Evolutionary conservation across 2,888 invertebrate species (phyloP).

Genomic region (Dryadula phaetusa): DNA sequence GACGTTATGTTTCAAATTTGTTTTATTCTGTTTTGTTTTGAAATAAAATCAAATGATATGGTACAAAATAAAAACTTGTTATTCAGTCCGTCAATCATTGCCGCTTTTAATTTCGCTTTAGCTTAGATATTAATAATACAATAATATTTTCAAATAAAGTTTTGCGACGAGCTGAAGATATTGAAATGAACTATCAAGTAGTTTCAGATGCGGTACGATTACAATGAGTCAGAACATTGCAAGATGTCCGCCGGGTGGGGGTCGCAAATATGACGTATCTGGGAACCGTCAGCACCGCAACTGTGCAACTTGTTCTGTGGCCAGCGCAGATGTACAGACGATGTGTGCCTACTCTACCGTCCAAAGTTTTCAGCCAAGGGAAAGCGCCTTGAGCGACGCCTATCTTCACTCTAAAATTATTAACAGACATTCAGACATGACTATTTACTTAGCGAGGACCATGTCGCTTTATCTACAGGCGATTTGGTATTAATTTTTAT

Average conservation of each 20-base stretch:
- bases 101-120: no score
- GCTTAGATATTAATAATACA: no score
- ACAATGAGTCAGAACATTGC: slow-evolving; percentile 29
- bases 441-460: slow-evolving; percentile 75
- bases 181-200: slow-evolving; percentile 14
- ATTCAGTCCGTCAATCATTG: no score
- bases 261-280: slow-evolving; percentile 79
- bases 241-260: slow-evolving; percentile 64
- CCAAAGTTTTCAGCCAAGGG: slow-evolving; percentile 67
- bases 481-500: background rate
- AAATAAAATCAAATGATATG: no score
- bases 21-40: no score
- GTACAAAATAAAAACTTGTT: no score
- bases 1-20: no score
- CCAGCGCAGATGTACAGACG: slow-evolving; percentile 57
- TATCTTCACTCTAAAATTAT: slow-evolving; percentile 67
- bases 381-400: slow-evolving; percentile 72
- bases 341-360: slow-evolving; percentile 45
- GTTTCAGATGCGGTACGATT: slow-evolving; percentile 14
- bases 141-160: background rate
- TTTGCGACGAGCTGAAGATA: background rate
- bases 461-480: slow-evolving; percentile 49
- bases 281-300: slow-evolving; percentile 74
- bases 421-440: slow-evolving; percentile 76
- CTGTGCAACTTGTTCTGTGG: slow-evolving; percentile 77